Conservation (phyloP, 2,888 invertebrate genomes). For the Aleiodes alternator region DNA sequence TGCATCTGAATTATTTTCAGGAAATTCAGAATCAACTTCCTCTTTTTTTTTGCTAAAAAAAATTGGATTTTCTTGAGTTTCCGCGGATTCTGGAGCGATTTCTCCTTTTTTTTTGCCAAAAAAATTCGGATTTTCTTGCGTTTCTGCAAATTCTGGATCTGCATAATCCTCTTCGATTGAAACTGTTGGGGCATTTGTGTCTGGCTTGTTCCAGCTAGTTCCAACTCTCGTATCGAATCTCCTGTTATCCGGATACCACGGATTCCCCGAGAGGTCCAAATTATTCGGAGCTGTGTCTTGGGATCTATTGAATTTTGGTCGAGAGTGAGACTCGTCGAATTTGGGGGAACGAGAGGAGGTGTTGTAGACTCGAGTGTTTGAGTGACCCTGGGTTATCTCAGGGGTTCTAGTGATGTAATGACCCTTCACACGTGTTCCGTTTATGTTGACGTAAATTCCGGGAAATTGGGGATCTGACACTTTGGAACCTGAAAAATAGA, state of each 20-base stretch:
- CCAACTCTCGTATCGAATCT: neutral
- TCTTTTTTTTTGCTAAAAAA: conserved; percentile 13
- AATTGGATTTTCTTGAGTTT: conserved; percentile 6
- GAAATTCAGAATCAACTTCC: neutral
- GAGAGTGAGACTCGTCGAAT: conserved; percentile 13
- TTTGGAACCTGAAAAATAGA: neutral
- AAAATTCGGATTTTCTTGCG: conserved; percentile 14
- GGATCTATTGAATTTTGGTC: neutral
- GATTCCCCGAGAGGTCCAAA: conserved; percentile 3
- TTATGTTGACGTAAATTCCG: conserved; percentile 60
- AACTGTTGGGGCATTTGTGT: conserved; percentile 53
- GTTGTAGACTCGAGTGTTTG: conserved; percentile 58
- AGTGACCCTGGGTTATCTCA: conserved; percentile 64
- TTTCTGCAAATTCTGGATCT: neutral
- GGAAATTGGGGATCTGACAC: conserved; percentile 12
- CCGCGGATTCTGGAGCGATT: neutral
- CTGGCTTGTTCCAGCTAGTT: conserved; percentile 15
- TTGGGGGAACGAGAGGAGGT: conserved; percentile 31
- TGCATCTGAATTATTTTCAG: neutral
- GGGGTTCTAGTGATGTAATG: conserved; percentile 63
- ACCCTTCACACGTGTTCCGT: conserved; percentile 57
- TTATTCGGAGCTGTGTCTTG: neutral
- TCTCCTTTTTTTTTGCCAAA: conserved; percentile 23
- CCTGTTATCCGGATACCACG: neutral
- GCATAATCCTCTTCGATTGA: conserved; percentile 55